Conservation (phyloP, 92 coral and sea anemone species). For the Heteractis magnifica region DNA sequence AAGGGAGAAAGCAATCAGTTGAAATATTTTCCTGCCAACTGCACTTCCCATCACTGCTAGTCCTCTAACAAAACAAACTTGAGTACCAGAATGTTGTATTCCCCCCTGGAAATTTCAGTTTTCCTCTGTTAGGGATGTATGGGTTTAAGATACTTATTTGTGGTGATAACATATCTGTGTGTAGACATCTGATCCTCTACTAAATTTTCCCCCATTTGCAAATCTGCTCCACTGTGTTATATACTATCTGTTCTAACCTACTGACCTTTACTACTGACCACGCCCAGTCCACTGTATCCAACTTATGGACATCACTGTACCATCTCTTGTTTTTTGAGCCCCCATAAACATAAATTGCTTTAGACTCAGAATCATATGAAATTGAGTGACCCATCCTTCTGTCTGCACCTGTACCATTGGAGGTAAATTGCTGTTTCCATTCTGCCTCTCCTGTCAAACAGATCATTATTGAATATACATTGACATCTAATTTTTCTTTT, state of each 20-base stretch:
- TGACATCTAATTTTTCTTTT: too few relatives aligned
- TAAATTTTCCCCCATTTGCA: too few relatives aligned
- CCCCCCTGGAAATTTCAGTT: too few relatives aligned
- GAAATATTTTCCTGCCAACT: too few relatives aligned
- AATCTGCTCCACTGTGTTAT: too few relatives aligned
- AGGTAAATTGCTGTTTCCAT: conserved; percentile 27
- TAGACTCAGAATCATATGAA: conserved; percentile 59
- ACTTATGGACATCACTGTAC: conserved; percentile 82
- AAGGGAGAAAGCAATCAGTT: not conserved
- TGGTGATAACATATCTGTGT: too few relatives aligned
- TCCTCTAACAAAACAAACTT: too few relatives aligned
- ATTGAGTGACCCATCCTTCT: conserved; percentile 90
- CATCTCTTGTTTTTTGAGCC: conserved; percentile 92
- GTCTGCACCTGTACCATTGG: conserved; percentile 73
- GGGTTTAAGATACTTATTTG: too few relatives aligned
- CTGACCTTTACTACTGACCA: conserved; percentile 81
- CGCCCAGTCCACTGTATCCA: conserved; percentile 64
- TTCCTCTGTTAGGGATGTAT: too few relatives aligned
- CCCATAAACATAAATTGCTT: conserved; percentile 79
- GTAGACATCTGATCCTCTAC: too few relatives aligned
- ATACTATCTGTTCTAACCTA: not conserved
- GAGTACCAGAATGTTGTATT: too few relatives aligned
- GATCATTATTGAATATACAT: not conserved
- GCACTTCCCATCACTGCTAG: too few relatives aligned
- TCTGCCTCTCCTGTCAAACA: conserved; percentile 9